Conservation (phyloP, 2,797 vertebrate species). For the Phataginus tetradactyla region DNA sequence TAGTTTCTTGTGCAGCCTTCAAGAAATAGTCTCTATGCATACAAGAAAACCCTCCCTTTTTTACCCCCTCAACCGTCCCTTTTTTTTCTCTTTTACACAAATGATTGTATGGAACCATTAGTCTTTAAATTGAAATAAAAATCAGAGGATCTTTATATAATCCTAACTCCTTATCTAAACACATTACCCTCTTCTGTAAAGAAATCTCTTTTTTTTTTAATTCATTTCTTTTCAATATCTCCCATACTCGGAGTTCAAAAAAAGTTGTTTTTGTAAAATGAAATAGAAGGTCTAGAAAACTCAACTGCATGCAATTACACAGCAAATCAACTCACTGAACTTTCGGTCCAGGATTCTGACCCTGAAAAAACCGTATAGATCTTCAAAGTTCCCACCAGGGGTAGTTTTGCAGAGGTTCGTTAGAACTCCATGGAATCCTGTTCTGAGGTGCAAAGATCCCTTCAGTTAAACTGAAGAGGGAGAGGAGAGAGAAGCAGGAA, state of each 20-base stretch:
- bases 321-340: slow-evolving; percentile 61
- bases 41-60: neutral
- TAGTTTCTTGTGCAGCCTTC: neutral
- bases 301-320: neutral
- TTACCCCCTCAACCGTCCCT: neutral
- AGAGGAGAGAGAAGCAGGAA: slow-evolving; percentile 10
- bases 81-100: neutral
- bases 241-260: neutral
- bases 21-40: neutral
- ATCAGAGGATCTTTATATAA: neutral
- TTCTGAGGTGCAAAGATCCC: neutral
- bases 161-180: neutral
- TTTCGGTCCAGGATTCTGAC: slow-evolving; percentile 47
- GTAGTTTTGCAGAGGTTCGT: neutral
- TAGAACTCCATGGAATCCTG: neutral
- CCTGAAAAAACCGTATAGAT: neutral
- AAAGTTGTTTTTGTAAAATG: neutral
- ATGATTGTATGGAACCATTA: neutral
- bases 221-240: slow-evolving; percentile 32
- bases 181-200: neutral
- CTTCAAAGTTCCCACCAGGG: neutral
- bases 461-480: neutral
- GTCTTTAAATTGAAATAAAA: slow-evolving; percentile 50
- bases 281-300: neutral
- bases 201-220: slow-evolving; percentile 25